These are phyloP conservation scores for Iguana delicatissima DNA, from an alignment of 2,797 vertebrate species.

Conservation along the genomic window DNA sequence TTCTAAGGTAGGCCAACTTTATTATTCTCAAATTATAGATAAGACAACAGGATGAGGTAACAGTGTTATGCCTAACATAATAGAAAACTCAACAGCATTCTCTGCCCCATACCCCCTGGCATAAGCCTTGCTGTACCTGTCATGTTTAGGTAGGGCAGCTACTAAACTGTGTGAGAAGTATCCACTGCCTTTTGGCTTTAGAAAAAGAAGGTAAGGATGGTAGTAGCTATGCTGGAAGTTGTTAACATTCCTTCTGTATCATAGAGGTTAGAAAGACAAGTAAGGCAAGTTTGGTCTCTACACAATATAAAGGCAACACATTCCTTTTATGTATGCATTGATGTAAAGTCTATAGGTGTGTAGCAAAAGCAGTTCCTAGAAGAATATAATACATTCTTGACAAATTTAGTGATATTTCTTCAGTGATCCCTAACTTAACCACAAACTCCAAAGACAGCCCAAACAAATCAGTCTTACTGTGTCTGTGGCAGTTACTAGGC, in stretches of 20 bases:
- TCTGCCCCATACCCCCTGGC: too few relatives aligned
- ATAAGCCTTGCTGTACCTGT: background rate
- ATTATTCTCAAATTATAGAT: background rate
- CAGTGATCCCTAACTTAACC: too few relatives aligned
- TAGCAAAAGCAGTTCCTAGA: too few relatives aligned
- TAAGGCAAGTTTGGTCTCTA: too few relatives aligned
- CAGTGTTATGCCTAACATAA: background rate
- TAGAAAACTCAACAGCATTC: background rate
- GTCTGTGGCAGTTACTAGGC: background rate
- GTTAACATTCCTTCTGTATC: too few relatives aligned
- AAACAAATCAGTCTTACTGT: background rate
- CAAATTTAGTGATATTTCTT: background rate
- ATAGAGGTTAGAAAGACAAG: background rate
- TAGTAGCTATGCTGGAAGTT: background rate
- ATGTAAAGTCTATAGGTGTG: background rate
- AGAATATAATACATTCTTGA: background rate
- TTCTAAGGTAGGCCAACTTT: background rate
- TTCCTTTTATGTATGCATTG: background rate
- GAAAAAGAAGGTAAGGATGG: background rate
- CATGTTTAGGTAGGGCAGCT: background rate
- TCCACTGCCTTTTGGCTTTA: background rate
- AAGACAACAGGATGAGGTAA: background rate
- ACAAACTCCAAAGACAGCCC: background rate
- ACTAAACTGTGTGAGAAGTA: background rate
- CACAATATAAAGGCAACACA: background rate